These are phyloP conservation scores for Ophiodon elongatus DNA, from an alignment of 2,113 vertebrate species.

Conservation along the genomic window DNA sequence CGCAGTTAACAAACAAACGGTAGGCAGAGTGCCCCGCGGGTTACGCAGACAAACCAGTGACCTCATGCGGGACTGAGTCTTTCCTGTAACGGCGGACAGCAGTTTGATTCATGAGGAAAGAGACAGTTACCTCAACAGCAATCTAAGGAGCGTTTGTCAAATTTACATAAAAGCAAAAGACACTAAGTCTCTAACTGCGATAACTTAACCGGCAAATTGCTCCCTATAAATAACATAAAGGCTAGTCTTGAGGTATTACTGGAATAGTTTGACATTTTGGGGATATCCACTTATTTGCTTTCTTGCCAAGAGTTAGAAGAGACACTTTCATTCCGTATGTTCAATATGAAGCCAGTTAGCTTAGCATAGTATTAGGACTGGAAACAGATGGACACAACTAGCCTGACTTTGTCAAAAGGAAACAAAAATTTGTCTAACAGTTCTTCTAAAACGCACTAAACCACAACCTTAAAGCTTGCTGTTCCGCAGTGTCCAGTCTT, in stretches of 20 bases:
- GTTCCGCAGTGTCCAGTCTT: not conserved
- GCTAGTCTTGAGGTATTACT: not conserved
- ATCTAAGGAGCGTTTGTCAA: constrained; percentile 28
- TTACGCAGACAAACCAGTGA: constrained; percentile 37
- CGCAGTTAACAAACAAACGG: constrained; percentile 32
- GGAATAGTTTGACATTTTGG: not conserved
- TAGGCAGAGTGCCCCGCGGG: constrained; percentile 15
- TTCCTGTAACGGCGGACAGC: constrained; percentile 18
- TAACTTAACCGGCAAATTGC: not conserved
- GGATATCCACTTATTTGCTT: not conserved
- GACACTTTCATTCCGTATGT: not conserved
- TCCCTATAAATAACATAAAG: not conserved
- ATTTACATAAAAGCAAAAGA: constrained; percentile 26
- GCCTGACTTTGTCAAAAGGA: not conserved
- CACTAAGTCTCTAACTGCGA: not conserved
- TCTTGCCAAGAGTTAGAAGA: not conserved
- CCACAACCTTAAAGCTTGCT: not conserved
- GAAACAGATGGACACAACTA: not conserved
- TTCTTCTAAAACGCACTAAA: not conserved
- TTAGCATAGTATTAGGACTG: not conserved
- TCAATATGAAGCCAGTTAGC: not conserved
- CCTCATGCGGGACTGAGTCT: constrained; percentile 26
- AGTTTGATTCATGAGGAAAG: constrained; percentile 30
- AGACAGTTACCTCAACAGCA: constrained; percentile 22
- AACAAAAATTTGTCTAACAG: not conserved